phyloP scores from a whole-genome alignment of 2,113 vertebrate genomes.

The Amphiprion percula region DNA sequence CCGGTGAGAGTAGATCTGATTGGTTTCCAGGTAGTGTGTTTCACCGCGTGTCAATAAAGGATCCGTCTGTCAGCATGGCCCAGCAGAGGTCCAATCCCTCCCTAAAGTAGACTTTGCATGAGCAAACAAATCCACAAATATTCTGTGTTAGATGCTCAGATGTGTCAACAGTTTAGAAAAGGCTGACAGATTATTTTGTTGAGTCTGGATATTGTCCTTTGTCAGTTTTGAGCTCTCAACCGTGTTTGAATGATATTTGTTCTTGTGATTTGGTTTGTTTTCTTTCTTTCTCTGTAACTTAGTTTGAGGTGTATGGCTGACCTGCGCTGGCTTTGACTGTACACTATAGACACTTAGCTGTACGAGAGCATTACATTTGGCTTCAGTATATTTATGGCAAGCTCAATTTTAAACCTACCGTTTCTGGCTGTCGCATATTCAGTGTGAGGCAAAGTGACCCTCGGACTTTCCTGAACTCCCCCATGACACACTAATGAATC shows the following conservation, averaged over 20 bases:
- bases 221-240: constrained; percentile 16
- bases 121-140: constrained; percentile 40
- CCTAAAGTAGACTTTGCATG: constrained; percentile 17
- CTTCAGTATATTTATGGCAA: neutral
- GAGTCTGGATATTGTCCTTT: constrained; percentile 14
- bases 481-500: constrained; percentile 24
- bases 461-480: constrained; percentile 14
- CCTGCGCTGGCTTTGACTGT: too few species aligned
- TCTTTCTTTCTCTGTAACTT: neutral
- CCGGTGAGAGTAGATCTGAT: constrained; percentile 27
- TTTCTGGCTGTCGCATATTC: neutral
- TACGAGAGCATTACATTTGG: neutral
- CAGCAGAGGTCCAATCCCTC: constrained; percentile 3
- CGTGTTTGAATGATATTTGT: constrained; percentile 10
- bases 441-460: neutral
- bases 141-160: constrained; percentile 19
- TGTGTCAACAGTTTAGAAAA: constrained; percentile 30
- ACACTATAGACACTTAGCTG: too few species aligned
- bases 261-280: constrained; percentile 11
- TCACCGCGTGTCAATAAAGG: constrained; percentile 48
- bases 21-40: constrained; percentile 45
- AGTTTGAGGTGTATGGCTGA: neutral
- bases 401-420: neutral
- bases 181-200: constrained; percentile 18
- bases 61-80: constrained; percentile 32